Evolutionary conservation across 1,140 invertebrate genomes (phyloP).

Genomic region (Micrasema minimum): DNA sequence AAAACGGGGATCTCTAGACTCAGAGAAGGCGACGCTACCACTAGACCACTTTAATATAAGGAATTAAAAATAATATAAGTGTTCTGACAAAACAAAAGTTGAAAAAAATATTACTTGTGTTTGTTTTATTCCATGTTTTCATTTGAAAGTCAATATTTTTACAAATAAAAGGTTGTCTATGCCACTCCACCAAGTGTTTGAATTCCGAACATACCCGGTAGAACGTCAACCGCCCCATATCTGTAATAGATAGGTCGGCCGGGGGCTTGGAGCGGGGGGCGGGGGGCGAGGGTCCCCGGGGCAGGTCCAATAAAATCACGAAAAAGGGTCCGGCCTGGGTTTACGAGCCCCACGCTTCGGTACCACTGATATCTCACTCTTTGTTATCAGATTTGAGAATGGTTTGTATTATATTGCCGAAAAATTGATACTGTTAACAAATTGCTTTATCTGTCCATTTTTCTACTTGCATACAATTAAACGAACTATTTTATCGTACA

Average conservation of each 20-base stretch:
- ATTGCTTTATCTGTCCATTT: too few species aligned
- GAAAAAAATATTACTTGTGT: too few species aligned
- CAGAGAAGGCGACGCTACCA: too few species aligned
- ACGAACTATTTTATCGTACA: too few species aligned
- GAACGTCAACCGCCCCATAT: constrained; percentile 12
- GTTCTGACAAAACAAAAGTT: too few species aligned
- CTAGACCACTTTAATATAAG: too few species aligned
- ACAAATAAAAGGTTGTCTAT: neutral
- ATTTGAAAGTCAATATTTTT: neutral
- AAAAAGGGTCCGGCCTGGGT: constrained; percentile 10
- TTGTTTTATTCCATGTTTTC: neutral
- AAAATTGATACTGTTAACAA: too few species aligned
- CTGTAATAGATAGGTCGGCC: constrained; percentile 30
- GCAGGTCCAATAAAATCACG: constrained; percentile 15
- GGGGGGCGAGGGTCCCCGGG: neutral
- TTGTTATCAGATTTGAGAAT: too few species aligned
- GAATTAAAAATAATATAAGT: too few species aligned
- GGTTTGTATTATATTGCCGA: too few species aligned
- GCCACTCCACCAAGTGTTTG: constrained; percentile 1
- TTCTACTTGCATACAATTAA: too few species aligned
- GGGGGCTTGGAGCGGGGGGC: neutral
- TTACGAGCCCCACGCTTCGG: constrained; percentile 4
- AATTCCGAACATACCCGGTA: constrained; percentile 6
- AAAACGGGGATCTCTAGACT: too few species aligned
- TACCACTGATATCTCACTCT: neutral